Evolutionary conservation across 2,797 vertebrate species (phyloP).

Genomic region (Enteromius unitaeniatus): DNA sequence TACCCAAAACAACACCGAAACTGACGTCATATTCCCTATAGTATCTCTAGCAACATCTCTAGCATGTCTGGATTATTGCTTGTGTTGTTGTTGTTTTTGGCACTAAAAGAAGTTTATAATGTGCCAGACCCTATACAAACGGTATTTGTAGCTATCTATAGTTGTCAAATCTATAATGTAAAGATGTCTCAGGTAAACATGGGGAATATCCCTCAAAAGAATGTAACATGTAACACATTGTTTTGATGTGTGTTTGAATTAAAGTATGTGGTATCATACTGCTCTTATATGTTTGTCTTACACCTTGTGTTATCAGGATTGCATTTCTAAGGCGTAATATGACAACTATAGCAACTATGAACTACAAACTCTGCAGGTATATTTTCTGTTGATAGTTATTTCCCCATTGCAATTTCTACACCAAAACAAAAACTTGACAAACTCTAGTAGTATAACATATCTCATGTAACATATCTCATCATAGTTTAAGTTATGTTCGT

Average conservation of each 20-base stretch:
- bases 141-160: neutral
- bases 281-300: neutral
- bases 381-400: too few relatives aligned
- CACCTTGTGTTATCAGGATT: neutral
- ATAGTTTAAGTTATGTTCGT: too few relatives aligned
- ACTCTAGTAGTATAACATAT: too few relatives aligned
- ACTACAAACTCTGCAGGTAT: neutral
- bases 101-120: neutral
- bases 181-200: neutral
- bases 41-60: neutral
- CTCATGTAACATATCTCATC: too few relatives aligned
- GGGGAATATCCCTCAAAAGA: neutral
- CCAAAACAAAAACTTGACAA: neutral
- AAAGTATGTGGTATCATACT: neutral
- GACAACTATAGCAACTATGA: too few relatives aligned
- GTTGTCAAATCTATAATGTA: neutral
- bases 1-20: conserved; percentile 34
- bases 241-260: neutral
- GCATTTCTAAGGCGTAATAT: too few relatives aligned
- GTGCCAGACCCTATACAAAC: neutral
- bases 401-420: too few relatives aligned
- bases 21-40: conserved; percentile 47
- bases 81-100: neutral
- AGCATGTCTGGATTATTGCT: neutral
- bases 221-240: neutral